Evolutionary conservation across 1,140 invertebrate species (phyloP), one percentile per base, ranked within the genome.

Genomic region (Luehdorfia chinensis): DNA sequence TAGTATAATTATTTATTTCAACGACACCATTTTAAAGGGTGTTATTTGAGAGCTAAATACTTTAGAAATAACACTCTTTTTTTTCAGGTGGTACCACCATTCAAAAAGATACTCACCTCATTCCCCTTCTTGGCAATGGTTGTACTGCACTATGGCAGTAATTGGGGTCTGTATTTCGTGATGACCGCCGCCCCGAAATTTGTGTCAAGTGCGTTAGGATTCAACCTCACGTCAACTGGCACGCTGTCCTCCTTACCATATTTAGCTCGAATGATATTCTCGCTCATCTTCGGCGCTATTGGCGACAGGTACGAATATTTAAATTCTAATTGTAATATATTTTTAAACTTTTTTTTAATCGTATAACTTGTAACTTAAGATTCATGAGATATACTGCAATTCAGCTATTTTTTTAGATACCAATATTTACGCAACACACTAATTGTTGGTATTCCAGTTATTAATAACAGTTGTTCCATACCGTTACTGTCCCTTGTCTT

Each of bases 111-210:
- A n/a, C 59, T 89, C 0, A 88, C 90, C 0, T 94, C 92, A 0
- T 59, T 90, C 36, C 93, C 93, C 4, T 94, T 94, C 78, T 87
- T 92, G 75, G 90, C 90, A 0, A 77, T 94, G 50, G 59, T 91
- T 1, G 73, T 92, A 30, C 84, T 93, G 1, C 93, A 94, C 59
- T 93, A 93, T 64, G 93, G 93, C 4, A 94, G 91, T 58, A 90
- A 93, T 73, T 94, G 93, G 93, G 93, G 93, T 2, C 79, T 97
- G 51, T 94, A 93, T 62, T 92, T 94, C 66, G 91, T 97, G 57
- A 90, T 97, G 51, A 97, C 94, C 0, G 93, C 94, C 11, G 92
- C 97, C 1, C 97, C 97, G 0, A 97, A 94, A 48, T 98, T 96
- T 76, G 91, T 97, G 57, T 92, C 94, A 23, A 79, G 85, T 47